Conservation (phyloP, 2,888 invertebrate genomes). For the Bhutanitis thaidina region DNA sequence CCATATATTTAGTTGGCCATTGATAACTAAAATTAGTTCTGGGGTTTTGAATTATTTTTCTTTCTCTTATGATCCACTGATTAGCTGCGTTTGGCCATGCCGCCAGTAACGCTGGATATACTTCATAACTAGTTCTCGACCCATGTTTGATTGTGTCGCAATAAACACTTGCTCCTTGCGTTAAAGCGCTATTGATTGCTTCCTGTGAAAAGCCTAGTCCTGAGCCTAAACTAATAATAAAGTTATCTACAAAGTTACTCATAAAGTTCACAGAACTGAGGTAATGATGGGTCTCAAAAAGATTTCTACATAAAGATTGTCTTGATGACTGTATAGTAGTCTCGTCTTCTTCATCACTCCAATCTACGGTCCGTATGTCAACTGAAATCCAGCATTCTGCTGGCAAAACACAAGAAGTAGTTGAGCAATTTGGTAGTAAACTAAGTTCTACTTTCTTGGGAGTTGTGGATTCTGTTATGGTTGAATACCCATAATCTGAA, state of each 20-base stretch:
- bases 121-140: constrained; percentile 77
- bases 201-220: constrained; percentile 79
- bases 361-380: constrained; percentile 58
- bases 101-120: constrained; percentile 85
- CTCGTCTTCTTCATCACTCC: constrained; percentile 66
- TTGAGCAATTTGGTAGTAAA: constrained; percentile 49
- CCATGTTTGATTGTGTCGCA: constrained; percentile 73
- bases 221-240: constrained; percentile 80
- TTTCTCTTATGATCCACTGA: constrained; percentile 82
- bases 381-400: constrained; percentile 72
- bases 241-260: constrained; percentile 83
- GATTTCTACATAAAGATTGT: constrained; percentile 46
- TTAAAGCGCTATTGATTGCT: constrained; percentile 76
- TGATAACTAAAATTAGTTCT: constrained; percentile 79
- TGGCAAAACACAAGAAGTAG: constrained; percentile 71
- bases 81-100: constrained; percentile 86
- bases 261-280: constrained; percentile 84
- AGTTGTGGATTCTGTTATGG: constrained; percentile 80
- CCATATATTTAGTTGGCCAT: constrained; percentile 86
- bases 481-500: constrained; percentile 82
- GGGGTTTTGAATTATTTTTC: constrained; percentile 78
- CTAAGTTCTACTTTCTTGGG: constrained; percentile 76
- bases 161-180: constrained; percentile 84
- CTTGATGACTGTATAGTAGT: constrained; percentile 48
- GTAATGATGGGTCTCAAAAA: constrained; percentile 72